These are phyloP conservation scores for Watsonalla cultraria DNA, from an alignment of 2,888 invertebrate genomes.

Conservation along the genomic window DNA sequence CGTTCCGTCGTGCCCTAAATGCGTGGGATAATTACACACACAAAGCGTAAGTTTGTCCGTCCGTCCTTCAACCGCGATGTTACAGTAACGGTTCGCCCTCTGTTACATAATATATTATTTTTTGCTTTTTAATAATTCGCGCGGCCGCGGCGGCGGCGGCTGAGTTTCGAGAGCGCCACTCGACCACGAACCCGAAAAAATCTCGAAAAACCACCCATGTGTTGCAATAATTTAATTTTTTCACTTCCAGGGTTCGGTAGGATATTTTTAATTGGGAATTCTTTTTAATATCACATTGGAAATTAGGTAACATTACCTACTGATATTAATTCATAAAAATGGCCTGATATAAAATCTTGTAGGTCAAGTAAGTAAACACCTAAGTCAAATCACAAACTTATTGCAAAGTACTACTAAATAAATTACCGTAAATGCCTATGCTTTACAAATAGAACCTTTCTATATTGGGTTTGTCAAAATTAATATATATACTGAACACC, in stretches of 20 bases:
- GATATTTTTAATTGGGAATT: slow-evolving; percentile 10
- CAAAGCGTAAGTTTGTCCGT: slow-evolving; percentile 25
- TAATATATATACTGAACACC: too few species aligned
- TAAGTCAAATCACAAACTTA: too few species aligned
- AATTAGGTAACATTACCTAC: too few species aligned
- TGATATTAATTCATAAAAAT: too few species aligned
- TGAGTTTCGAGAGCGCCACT: slow-evolving; percentile 56
- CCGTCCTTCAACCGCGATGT: slow-evolving; percentile 41
- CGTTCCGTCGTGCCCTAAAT: not conserved
- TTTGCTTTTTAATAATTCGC: slow-evolving; percentile 73
- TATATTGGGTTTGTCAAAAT: too few species aligned
- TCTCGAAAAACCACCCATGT: slow-evolving; percentile 67
- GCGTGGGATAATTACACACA: slow-evolving; percentile 16
- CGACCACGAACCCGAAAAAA: slow-evolving; percentile 72
- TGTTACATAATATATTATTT: slow-evolving; percentile 52
- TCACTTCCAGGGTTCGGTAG: slow-evolving; percentile 51
- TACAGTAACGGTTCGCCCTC: slow-evolving; percentile 53
- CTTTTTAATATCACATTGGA: not conserved
- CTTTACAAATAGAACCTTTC: too few species aligned
- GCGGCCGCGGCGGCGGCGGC: slow-evolving; percentile 48
- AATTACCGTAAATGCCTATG: too few species aligned
- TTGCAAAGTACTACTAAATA: too few species aligned
- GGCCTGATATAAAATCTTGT: too few species aligned
- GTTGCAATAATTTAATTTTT: slow-evolving; percentile 47
- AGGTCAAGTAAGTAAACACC: too few species aligned